These are phyloP conservation scores for Eupithecia insigniata DNA, from an alignment of 2,888 invertebrate genomes.

Conservation along the genomic window DNA sequence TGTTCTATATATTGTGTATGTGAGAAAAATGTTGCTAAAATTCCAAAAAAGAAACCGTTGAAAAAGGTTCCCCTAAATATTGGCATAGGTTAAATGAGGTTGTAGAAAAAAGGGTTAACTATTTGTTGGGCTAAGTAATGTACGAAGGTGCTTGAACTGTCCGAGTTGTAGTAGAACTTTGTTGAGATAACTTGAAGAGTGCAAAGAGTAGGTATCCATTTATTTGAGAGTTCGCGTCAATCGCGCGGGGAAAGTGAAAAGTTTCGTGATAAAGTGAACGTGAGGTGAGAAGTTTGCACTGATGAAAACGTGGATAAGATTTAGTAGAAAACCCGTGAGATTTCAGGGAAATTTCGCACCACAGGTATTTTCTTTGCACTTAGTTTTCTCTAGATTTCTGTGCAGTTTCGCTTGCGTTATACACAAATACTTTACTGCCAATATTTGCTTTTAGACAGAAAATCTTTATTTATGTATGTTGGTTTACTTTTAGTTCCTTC, in stretches of 20 bases:
- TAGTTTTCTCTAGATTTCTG: neutral
- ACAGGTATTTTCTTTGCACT: neutral
- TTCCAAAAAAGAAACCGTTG: neutral
- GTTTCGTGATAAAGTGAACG: conserved; percentile 61
- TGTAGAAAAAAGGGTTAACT: neutral
- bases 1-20: no score
- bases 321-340: conserved; percentile 3
- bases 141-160: neutral
- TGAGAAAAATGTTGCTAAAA: neutral
- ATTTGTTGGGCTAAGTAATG: neutral
- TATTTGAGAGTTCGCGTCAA: conserved; percentile 58
- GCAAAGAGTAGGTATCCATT: conserved; percentile 53
- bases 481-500: neutral
- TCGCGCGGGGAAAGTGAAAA: conserved; percentile 69
- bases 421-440: neutral
- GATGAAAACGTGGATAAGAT: conserved; percentile 41
- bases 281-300: conserved; percentile 48
- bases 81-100: neutral
- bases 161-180: conserved; percentile 7
- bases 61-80: neutral
- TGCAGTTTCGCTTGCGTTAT: neutral
- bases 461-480: neutral
- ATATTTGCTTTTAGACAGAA: neutral
- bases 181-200: conserved; percentile 45
- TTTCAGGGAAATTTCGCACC: neutral